Base-by-base conservation (phyloP, 1,140 invertebrate species). In the Elymnias hypermnestra region DNA sequence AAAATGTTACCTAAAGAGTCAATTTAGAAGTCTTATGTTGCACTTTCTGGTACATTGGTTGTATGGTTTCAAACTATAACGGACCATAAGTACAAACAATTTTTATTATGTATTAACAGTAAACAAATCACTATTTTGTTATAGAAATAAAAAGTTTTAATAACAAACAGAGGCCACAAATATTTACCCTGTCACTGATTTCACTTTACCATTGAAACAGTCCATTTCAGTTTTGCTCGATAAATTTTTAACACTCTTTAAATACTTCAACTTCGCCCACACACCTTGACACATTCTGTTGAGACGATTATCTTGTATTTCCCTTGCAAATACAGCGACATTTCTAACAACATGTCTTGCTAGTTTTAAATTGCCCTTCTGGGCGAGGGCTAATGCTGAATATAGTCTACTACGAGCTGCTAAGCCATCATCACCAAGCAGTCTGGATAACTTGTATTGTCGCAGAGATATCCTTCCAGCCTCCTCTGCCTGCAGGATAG, bases 401-500 rank as follows among this genome's bases (percentile, higher is more conserved):
- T 95, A 98, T 0, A 98, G 84, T 57, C 90, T 91, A 75, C 96
- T 98, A 21, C 95, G 88, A 3, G 93, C 89, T 23, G 92, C 89
- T 40, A 94, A 79, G 19, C 90, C 85, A 0, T 95, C 94, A 89
- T 98, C 94, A 3, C 92, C 94, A 12, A 97, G 79, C 59, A 92
- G 88, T 14, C 93, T 60, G 1, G 96, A 95, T 19, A 98, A 85
- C 62, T 89, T 88, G 40, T 97, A 89, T 75, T 98, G 97, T 56
- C 92, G 84, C 7, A 92, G 8, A 3, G 96, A 97, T 70, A 97
- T 97, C 78, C 91, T 91, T 0, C 94, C 95, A 36, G 97, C 97
- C 53, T 92, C 90, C 65, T 93, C 85, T 43, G 97, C 95, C 94
- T 96, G 67, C 28, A 83, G 77, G 57, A n/a, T n/a, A n/a, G n/a